Conservation (phyloP, 2,113 vertebrate genomes). For the Clarias magur region DNA sequence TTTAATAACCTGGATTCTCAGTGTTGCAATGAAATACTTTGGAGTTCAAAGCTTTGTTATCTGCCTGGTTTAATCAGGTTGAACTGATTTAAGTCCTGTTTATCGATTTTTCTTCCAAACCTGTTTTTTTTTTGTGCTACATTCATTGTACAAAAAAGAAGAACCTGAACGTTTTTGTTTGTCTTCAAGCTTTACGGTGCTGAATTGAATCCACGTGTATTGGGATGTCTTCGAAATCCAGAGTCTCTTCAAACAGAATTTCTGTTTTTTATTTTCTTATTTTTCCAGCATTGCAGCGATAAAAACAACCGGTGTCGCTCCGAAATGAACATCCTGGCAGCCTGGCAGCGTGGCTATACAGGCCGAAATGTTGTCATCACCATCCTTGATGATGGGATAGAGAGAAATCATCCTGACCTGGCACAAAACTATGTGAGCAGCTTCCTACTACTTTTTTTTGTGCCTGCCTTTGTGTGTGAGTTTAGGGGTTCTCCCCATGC, state of each 20-base stretch:
- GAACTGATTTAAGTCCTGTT: background rate
- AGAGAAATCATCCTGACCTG: slow-evolving; percentile 90
- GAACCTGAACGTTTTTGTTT: background rate
- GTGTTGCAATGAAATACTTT: background rate
- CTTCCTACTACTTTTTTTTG: background rate
- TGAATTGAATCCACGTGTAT: background rate
- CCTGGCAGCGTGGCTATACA: slow-evolving; percentile 89
- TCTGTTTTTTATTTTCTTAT: background rate
- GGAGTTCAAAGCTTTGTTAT: background rate
- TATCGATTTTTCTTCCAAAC: background rate
- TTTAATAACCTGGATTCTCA: background rate
- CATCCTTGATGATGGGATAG: slow-evolving; percentile 91
- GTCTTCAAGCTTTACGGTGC: background rate
- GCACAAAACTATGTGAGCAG: slow-evolving; percentile 87
- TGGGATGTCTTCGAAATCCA: background rate
- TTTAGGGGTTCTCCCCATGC: too few species aligned
- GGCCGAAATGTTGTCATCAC: slow-evolving; percentile 88
- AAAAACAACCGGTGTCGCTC: slow-evolving; percentile 77
- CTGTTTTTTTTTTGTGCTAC: background rate
- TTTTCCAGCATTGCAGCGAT: slow-evolving; percentile 63
- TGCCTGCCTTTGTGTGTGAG: too few species aligned
- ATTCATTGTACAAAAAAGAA: background rate
- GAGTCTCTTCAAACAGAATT: background rate
- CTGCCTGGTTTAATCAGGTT: background rate
- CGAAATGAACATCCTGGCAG: slow-evolving; percentile 87